Evolutionary conservation across 1,140 invertebrate species (phyloP), one percentile per base, ranked within the genome.

Genomic region (Panonychus citri): DNA sequence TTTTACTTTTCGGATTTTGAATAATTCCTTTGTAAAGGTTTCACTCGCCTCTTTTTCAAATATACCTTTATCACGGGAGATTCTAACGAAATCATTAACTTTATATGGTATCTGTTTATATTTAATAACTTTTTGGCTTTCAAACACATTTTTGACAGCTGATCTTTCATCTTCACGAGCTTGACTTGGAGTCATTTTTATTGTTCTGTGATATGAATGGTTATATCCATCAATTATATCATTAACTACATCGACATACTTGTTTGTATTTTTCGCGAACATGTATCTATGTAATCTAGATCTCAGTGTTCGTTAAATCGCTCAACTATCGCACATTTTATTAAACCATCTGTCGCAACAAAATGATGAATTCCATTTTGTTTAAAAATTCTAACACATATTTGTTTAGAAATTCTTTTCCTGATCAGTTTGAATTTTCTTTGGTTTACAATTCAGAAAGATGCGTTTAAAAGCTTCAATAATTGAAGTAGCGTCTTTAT

Each of bases 281-380:
- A 46, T n/a, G 17, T 46, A 46, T 7, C 42, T n/a, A 19, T 46
- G 19, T 1, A 46, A n/a, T 19, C 42, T 3, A 2, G n/a, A 8
- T 46, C 42, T 73, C 48, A 75, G 55, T 19, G 68, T 73, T 59
- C 68, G 59, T 71, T 71, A 52, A 72, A 69, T 55, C 71, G 48
- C 64, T 74, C 72, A 50, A 67, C 66, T 48, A 71, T 66, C 17
- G 66, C 64, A n/a, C 69, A 70, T 66, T 75, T 76, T 15, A 51
- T 51, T 2, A n/a, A 12, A 46, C 28, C 56, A 39, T 62, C 62
- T 52, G 62, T 66, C 24, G 70, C 69, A 2, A 61, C 68, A 61
- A 71, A 73, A 59, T 71, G 62, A 61, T 71, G 66, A 43, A 73
- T 68, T 15, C 64, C 59, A 65, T 64, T 28, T 66, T 56, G 27